Evolutionary conservation across 2,113 vertebrate species (phyloP), one percentile per base, ranked within the genome.

Genomic region (Calypte anna): DNA sequence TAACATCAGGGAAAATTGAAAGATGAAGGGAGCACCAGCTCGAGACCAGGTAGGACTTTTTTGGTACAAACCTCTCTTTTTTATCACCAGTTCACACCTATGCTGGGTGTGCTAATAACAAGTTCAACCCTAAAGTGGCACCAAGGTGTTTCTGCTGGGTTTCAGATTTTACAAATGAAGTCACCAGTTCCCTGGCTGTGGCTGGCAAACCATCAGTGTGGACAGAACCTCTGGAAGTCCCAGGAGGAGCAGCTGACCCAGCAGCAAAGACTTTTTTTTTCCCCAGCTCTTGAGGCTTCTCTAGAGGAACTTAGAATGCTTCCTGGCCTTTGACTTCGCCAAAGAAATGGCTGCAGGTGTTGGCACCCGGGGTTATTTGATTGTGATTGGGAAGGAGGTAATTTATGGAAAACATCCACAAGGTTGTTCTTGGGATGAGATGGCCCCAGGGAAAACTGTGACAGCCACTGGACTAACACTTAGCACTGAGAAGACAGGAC

Each of bases 41-140:
- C 86, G 40, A 90, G 63, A 94, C 63, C 76, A 82, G 43, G 36
- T 27, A 79, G 14, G 59, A 94, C 40, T 88, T 96, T 96, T 33
- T 64, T 85, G 36, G 23, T 86, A 40, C 66, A 40, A 82, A 66
- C 33, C 80, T n/a, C 75, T 93, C 27, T 95, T 95, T 95, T 96
- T 93, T 86, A 70, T 77, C 76, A 28, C 27, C 48, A 33, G 70
- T 79, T 93, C 82, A 83, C 85, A 74, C 86, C 82, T 82, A 76
- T 62, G 69, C 64, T 44, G 62, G 46, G 13, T 19, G 10, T 30
- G 44, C 28, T 87, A 66, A 90, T 33, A 77, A 44, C 58, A 87
- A 69, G 58, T 74, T 91, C 83, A 66, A 24, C 48, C 58, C 92
- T 79, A 72, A 78, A 87, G 82, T 14, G 77, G 73, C 66, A 88